These are phyloP conservation scores for Actinemys pallida DNA, from an alignment of 2,113 vertebrate genomes.

Conservation along the genomic window DNA sequence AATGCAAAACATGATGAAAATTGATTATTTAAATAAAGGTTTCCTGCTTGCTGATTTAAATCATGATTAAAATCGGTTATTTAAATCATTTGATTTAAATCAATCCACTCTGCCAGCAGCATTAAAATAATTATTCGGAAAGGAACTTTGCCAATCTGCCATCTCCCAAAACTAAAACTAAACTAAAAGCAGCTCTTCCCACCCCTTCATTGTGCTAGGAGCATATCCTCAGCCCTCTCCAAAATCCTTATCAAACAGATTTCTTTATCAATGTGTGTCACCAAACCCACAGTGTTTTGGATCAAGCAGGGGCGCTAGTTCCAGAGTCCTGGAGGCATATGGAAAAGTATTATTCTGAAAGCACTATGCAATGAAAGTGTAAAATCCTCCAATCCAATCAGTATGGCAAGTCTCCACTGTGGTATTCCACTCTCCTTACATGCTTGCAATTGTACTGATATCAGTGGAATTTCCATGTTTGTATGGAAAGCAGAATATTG, in stretches of 20 bases:
- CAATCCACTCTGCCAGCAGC: not conserved
- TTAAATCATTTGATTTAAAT: not conserved
- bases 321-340: not conserved
- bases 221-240: not conserved
- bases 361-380: not conserved
- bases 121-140: not conserved
- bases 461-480: constrained; percentile 57
- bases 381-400: not conserved
- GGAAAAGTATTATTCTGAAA: not conserved
- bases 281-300: not conserved
- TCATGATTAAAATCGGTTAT: not conserved
- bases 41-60: not conserved
- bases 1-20: not conserved
- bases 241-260: not conserved
- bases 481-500: constrained; percentile 51
- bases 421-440: not conserved
- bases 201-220: not conserved
- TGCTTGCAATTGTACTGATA: constrained; percentile 41
- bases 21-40: not conserved
- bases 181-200: not conserved
- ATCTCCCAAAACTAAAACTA: not conserved
- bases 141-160: not conserved
- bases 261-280: not conserved
- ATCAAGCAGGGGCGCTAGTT: not conserved
- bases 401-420: not conserved